Evolutionary conservation across 2,113 vertebrate species (phyloP), one percentile per base, ranked within the genome.

Genomic region (Peromyscus californicus): DNA sequence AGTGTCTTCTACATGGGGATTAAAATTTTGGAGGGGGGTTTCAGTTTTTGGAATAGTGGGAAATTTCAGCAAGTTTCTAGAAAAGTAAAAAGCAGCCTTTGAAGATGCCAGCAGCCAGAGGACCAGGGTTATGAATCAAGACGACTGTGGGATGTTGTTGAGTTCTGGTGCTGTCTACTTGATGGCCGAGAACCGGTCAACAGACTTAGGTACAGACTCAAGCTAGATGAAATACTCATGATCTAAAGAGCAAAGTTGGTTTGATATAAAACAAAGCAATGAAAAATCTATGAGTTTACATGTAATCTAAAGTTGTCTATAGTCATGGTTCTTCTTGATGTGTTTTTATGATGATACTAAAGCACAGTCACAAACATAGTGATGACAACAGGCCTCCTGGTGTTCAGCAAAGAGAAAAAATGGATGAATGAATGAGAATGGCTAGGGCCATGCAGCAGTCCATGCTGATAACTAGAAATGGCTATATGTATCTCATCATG

Each of bases 151-250:
- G 3, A 65, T 65, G 22, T 31, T 90, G 4, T 33, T 65, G 70
- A 45, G 3, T 9, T 39, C 33, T 11, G 7, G 13, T 17, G 33
- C 9, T 19, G 16, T 21, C 17, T 48, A 42, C 36, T 59, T 82
- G 36, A 83, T n/a, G 22, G 57, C 45, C 16, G 24, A 67, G 12
- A 79, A 11, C 3, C 4, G 0, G 12, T 67, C 11, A n/a, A 10
- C 11, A 69, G n/a, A 11, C 42, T 48, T 11, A 36, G 12, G 3
- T 8, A 2, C 1, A 0, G 1, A 11, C 13, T 54, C 13, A 48
- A 36, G 42, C 63, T 45, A 31, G 21, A 6, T 61, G 39, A 79
- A n/a, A 2, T 19, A n/a, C 1, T 54, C n/a, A 22, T 5, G 7
- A 33, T 57, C 11, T 48, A 29, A 57, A 78, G 74, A 22, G 59